Evolutionary conservation across 2,113 vertebrate genomes (phyloP), one percentile per base, ranked within the genome.

Genomic region (Ameiurus melas): DNA sequence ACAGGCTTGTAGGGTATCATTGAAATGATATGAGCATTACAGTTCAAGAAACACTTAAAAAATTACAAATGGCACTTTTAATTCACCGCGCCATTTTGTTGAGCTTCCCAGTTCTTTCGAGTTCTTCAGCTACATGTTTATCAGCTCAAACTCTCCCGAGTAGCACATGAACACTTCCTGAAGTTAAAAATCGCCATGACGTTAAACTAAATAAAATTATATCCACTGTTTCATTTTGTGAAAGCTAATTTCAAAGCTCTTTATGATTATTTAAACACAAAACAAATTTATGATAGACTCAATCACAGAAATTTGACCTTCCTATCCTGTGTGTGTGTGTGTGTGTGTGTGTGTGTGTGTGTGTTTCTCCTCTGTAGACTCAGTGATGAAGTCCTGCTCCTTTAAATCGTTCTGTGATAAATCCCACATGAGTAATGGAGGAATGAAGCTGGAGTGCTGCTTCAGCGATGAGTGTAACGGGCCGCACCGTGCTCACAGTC

Each of bases 371-470:
- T 39, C 90, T 92, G 87, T 94, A 97, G 97, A 96, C 93, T 96
- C 95, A 0, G 62, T 97, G 91, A 94, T 97, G 82, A 97, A 97
- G 70, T 97, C 96, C 0, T 97, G 97, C 90, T 93, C 96, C 30
- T 97, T 97, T 93, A 97, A 96, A 89, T 94, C 94, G 22, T 97
- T 97, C 95, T 97, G 96, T 10, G 96, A 96, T 51, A 96, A 96
- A 87, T 95, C 95, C 0, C 92, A 94, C 0, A 91, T 92, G 5
- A 90, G 91, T 27, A 91, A 89, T 83, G 93, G 95, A 0, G 94
- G 94, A 0, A 94, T 94, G 80, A 96, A 94, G 70, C 90, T 97
- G 93, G 93, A 93, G 22, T 97, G 96, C 89, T 97, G 96, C 89
- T 96, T 95, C 85, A 93, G 91, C 0, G 96, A 97, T 6, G 94